Evolutionary conservation across 2,888 invertebrate species (phyloP).

Genomic region (Poecilus cupreus): DNA sequence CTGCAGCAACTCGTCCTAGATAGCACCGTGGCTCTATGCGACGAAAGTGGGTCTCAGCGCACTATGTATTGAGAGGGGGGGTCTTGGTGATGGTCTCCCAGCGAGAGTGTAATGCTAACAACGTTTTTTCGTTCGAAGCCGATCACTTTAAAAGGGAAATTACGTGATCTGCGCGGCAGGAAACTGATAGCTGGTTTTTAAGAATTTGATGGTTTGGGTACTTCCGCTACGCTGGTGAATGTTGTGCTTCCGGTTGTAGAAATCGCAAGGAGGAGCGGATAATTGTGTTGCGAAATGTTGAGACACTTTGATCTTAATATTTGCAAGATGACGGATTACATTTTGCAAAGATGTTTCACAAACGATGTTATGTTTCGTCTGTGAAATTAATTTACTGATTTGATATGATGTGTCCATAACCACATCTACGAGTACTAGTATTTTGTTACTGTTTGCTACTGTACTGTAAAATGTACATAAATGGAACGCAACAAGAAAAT

Average conservation of each 20-base stretch:
- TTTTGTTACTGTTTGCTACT: no score
- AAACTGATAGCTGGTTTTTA: constrained; percentile 1
- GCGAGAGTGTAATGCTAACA: background rate
- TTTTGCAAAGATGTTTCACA: no score
- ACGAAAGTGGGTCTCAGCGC: constrained; percentile 18
- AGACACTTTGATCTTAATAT: background rate
- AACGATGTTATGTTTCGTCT: no score
- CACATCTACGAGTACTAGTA: no score
- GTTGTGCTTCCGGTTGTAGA: background rate
- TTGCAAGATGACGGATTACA: no score
- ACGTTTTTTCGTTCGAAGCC: background rate
- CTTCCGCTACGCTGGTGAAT: background rate
- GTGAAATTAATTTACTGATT: no score
- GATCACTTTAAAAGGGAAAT: background rate
- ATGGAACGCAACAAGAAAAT: no score
- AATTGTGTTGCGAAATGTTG: background rate
- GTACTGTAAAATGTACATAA: no score
- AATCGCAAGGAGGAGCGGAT: background rate
- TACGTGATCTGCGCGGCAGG: constrained; percentile 4
- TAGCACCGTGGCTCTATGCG: background rate
- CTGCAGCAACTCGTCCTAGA: constrained; percentile 43
- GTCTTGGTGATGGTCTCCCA: background rate
- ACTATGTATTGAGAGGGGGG: background rate
- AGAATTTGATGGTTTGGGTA: constrained; percentile 14
- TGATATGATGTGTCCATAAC: no score